phyloP scores from a whole-genome alignment of 2,113 vertebrate genomes.

The Catagonus wagneri region DNA sequence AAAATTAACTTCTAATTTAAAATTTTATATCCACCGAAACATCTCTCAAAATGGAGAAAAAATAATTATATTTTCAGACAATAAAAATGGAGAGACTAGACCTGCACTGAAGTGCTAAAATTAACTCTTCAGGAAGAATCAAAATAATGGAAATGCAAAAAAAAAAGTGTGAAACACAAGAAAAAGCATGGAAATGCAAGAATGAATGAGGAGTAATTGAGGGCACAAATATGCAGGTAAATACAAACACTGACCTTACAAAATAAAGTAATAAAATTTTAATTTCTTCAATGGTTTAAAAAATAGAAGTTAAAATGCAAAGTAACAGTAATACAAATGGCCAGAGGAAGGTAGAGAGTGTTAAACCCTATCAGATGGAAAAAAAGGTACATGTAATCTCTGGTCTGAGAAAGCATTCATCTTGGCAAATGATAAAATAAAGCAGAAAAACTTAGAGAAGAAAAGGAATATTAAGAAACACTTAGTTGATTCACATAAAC shows the following conservation, averaged over 20 bases:
- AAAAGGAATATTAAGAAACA: neutral
- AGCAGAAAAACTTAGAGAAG: neutral
- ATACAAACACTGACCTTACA: neutral
- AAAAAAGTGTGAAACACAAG: neutral
- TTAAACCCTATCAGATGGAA: too few relatives aligned
- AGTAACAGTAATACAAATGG: neutral
- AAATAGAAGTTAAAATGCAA: neutral
- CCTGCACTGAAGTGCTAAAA: neutral
- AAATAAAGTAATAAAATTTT: neutral
- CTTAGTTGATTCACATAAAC: neutral
- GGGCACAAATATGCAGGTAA: neutral
- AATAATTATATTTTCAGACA: neutral
- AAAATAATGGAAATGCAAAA: too few relatives aligned
- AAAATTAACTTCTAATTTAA: neutral
- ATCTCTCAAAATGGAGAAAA: neutral
- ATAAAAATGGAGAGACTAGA: neutral
- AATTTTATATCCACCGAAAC: neutral
- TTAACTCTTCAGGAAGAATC: neutral
- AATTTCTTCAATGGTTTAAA: neutral
- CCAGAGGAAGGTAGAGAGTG: neutral
- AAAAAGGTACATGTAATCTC: too few relatives aligned
- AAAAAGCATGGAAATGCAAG: neutral
- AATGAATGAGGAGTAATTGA: neutral
- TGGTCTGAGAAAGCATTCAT: too few relatives aligned
- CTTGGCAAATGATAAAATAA: too few relatives aligned